Conservation (phyloP, 2,113 vertebrate genomes). For the Uria aalge region DNA sequence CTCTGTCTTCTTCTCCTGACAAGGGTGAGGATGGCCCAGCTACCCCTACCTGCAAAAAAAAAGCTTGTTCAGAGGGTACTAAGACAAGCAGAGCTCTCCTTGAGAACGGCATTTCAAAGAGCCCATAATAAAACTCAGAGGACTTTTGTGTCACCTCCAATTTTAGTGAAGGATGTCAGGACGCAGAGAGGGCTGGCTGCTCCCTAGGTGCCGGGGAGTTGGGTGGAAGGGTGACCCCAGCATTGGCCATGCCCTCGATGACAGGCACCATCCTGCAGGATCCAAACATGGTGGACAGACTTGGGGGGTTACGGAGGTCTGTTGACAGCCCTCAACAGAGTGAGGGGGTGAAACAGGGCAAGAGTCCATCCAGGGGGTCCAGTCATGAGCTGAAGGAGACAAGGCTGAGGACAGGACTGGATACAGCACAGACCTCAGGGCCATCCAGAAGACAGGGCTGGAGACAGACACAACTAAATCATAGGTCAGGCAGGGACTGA, state of each 20-base stretch:
- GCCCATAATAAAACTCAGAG: background rate
- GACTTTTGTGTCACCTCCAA: background rate
- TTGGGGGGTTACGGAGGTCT: background rate
- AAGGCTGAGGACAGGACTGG: background rate
- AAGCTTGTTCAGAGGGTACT: background rate
- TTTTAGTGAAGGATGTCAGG: background rate
- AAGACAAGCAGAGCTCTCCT: background rate
- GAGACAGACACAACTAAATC: background rate
- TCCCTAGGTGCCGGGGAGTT: background rate
- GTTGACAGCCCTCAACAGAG: background rate
- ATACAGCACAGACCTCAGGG: background rate
- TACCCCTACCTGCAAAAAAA: background rate
- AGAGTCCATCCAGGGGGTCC: background rate
- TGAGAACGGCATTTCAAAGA: background rate
- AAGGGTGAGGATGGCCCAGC: background rate
- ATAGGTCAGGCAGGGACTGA: background rate
- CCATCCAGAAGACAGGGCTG: background rate
- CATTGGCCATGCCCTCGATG: fast-evolving
- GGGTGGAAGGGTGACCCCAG: background rate
- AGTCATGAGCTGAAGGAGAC: background rate
- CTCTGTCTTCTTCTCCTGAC: background rate
- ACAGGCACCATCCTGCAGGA: background rate
- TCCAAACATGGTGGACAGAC: background rate
- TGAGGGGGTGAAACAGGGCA: background rate
- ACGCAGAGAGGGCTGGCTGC: background rate